phyloP scores from a whole-genome alignment of 2,888 invertebrate species.

The Lithophane ornitopus region DNA sequence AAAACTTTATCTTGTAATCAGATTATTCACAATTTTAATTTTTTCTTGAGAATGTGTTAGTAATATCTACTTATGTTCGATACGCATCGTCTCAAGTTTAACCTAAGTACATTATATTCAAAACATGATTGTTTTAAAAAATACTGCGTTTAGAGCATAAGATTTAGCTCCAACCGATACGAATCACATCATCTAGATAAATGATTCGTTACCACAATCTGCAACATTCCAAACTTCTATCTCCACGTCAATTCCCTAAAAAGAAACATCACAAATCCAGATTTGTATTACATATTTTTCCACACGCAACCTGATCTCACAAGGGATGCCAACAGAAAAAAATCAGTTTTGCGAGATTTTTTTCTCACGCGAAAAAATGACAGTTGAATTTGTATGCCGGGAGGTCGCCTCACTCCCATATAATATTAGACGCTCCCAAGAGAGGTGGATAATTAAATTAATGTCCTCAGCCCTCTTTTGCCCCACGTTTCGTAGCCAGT shows the following conservation, averaged over 20 bases:
- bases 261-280: slow-evolving; percentile 76
- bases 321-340: slow-evolving; percentile 82
- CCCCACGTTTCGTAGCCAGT: slow-evolving; percentile 83
- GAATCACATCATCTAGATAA: too few relatives aligned
- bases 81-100: too few relatives aligned
- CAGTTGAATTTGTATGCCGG: slow-evolving; percentile 86
- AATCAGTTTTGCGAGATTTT: slow-evolving; percentile 88
- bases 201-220: neutral
- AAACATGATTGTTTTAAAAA: too few relatives aligned
- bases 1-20: neutral
- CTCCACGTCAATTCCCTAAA: slow-evolving; percentile 60
- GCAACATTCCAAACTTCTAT: slow-evolving; percentile 9
- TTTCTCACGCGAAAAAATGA: slow-evolving; percentile 90
- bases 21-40: too few relatives aligned
- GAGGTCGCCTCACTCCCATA: slow-evolving; percentile 84
- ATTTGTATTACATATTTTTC: slow-evolving; percentile 84
- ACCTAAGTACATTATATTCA: too few relatives aligned
- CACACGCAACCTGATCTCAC: slow-evolving; percentile 86
- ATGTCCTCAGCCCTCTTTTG: slow-evolving; percentile 87
- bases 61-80: too few relatives aligned
- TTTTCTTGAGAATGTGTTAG: too few relatives aligned
- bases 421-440: slow-evolving; percentile 87
- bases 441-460: slow-evolving; percentile 89
- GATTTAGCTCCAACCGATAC: neutral
- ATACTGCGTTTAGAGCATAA: too few relatives aligned